Percentiles rank a stretch among this genome's conserved stretches.
phyloP scores from a whole-genome alignment of 2,113 vertebrate species.

The Callorhinus ursinus region DNA sequence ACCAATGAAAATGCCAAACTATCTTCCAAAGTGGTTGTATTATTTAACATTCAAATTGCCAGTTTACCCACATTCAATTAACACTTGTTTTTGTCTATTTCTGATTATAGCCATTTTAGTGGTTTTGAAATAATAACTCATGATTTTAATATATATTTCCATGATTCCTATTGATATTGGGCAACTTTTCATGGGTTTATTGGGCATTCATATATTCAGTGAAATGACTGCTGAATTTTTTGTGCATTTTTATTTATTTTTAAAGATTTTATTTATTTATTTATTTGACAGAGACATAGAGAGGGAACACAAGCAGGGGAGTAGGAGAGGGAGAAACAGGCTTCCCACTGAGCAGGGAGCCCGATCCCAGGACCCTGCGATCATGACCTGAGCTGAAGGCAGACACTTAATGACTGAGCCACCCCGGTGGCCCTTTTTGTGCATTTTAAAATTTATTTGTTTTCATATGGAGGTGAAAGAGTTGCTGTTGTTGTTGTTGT shows the following conservation, averaged over 20 bases:
- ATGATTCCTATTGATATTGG: neutral
- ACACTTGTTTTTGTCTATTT: neutral
- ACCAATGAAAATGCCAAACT: neutral
- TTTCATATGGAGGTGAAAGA: neutral
- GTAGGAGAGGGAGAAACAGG: too few relatives aligned
- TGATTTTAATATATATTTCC: slow-evolving; percentile 24
- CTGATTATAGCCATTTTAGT: neutral
- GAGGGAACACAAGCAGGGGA: too few relatives aligned
- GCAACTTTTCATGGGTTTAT: neutral
- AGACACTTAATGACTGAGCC: too few relatives aligned
- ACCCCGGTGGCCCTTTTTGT: neutral
- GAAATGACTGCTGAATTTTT: neutral
- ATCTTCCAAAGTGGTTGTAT: neutral
- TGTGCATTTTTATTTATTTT: too few relatives aligned
- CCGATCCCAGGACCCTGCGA: too few relatives aligned
- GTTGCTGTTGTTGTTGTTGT: neutral
- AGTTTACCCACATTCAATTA: neutral
- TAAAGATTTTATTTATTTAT: too few relatives aligned
- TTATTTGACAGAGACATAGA: too few relatives aligned
- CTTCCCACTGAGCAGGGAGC: too few relatives aligned
- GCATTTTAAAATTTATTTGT: neutral
- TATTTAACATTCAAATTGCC: neutral
- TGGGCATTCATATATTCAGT: neutral
- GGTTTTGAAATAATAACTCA: neutral
- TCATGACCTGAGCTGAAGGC: too few relatives aligned